Evolutionary conservation across 2,888 invertebrate species (phyloP), one percentile per base, ranked within the genome.

Genomic region (Agrotis puta): DNA sequence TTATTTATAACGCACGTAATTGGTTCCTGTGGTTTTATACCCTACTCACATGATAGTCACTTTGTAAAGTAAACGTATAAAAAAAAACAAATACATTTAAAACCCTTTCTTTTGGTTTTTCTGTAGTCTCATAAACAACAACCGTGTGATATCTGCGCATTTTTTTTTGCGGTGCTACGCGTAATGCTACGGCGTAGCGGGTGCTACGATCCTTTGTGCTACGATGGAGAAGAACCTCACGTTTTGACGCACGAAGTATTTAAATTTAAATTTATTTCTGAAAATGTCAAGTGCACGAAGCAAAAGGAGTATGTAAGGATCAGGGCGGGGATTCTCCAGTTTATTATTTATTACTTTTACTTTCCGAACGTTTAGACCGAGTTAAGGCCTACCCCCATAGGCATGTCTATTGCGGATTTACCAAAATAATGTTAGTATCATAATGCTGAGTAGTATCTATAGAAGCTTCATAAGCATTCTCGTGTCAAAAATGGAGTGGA

Each of bases 121-220:
- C 39, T 39, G 39, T 39, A 11, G 39, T 11, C 7, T 0, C 39
- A 11, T 11, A 39, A 39, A 39, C 39, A 16, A 59, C 7, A 11
- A 0, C 13, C 4, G 14, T 6, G 4, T 5, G 13, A 4, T 5
- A 16, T 33, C 20, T 48, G 13, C 6, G 20, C 14, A 6, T 9
- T 18, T 56, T 6, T 59, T 4, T 33, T 20, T 45, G 1, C 1
- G 18, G 14, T 3, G 56, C 78, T 77, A 57, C 56, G 58, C 16
- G 2, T 4, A 4, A 3, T 48, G 61, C 71, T 70, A 74, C 78
- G 70, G 39, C 78, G 78, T 74, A 74, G 74, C 61, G 27, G 11
- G 1, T 57, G 70, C 77, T 77, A 74, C 70, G 61, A 20, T 6
- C 24, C 11, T 7, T 48, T 16, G 2, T 43, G 45, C 76, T 57